A percentile compares a stretch with the other conserved stretches of the same genome.
Conservation (phyloP, 2,797 vertebrate genomes). For the Fundulus diaphanus region DNA sequence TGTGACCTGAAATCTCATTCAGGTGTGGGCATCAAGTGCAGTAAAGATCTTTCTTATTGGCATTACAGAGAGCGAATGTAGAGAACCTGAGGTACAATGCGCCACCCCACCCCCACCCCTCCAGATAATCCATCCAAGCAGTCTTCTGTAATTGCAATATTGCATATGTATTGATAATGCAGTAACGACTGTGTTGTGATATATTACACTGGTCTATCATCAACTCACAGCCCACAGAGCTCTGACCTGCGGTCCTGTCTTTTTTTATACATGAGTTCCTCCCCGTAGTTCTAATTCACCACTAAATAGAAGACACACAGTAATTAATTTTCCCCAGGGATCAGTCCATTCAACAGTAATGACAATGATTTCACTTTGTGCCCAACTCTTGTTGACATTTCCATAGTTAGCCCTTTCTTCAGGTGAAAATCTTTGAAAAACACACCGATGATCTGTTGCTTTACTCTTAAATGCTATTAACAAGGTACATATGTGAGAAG, state of each 20-base stretch:
- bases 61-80: no score
- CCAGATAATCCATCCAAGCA: no score
- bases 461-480: not conserved
- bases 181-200: no score
- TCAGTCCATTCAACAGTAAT: not conserved
- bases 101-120: no score
- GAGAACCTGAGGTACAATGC: no score
- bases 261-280: not conserved
- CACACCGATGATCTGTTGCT: not conserved
- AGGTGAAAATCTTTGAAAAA: no score
- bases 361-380: not conserved
- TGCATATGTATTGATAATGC: no score
- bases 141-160: no score
- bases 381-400: not conserved
- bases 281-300: not conserved
- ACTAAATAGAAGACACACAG: not conserved
- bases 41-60: no score
- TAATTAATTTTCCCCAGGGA: not conserved
- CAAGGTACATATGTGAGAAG: not conserved
- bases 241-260: not conserved
- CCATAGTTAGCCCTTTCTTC: not conserved
- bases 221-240: not conserved
- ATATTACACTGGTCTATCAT: no score
- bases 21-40: no score
- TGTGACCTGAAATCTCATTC: no score